phyloP scores from a whole-genome alignment of 2,113 vertebrate genomes.

The Boulengeromyrus knoepffleri region DNA sequence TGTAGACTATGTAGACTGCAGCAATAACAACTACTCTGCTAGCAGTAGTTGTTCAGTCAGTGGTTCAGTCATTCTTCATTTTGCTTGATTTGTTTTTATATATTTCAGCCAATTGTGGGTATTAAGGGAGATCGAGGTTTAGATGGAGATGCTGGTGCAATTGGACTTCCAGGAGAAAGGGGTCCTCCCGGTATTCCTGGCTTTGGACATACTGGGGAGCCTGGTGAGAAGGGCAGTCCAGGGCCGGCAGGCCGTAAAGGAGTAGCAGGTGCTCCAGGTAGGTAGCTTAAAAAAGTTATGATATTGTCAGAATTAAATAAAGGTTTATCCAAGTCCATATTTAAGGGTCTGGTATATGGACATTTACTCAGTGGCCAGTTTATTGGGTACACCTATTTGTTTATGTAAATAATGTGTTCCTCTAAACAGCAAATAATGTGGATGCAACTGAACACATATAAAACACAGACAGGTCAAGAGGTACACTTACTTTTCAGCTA shows the following conservation, averaged over 20 bases:
- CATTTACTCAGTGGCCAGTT: neutral
- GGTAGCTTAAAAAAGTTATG: constrained; percentile 14
- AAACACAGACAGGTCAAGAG: neutral
- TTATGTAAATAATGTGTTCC: neutral
- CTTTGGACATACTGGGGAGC: constrained; percentile 58
- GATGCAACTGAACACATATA: neutral
- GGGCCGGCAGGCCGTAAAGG: constrained; percentile 73
- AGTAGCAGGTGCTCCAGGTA: constrained; percentile 72
- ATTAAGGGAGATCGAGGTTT: constrained; percentile 83
- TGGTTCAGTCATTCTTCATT: neutral
- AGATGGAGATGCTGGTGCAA: constrained; percentile 68
- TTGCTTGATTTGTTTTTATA: neutral
- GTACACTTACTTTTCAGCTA: neutral
- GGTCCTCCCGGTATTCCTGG: constrained; percentile 83
- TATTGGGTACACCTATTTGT: neutral
- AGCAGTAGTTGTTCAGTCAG: neutral
- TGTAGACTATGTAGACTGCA: neutral
- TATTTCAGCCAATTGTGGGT: constrained; percentile 70
- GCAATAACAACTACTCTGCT: neutral
- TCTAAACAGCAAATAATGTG: neutral
- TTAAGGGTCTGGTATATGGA: neutral
- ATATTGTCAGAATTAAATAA: neutral
- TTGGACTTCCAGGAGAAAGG: constrained; percentile 71
- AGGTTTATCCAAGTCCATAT: neutral
- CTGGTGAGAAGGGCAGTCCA: constrained; percentile 78